Evolutionary conservation across 2,797 vertebrate genomes (phyloP), one percentile per base, ranked within the genome.

Genomic region (Coregonus suidteri): DNA sequence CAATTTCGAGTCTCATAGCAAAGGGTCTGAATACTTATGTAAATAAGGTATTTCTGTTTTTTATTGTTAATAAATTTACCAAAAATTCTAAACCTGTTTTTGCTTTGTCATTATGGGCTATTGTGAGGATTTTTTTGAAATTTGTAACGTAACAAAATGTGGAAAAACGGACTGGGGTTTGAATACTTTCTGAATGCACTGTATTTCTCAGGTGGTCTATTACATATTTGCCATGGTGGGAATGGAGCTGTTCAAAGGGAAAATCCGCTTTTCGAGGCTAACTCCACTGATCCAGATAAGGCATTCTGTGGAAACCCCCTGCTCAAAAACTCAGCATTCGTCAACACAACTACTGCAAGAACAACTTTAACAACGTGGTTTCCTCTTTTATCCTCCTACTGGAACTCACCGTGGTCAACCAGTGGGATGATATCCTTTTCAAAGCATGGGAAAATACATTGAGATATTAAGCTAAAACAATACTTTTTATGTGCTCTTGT

Each of bases 371-470:
- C 13, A 31, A 97, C 74, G 92, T 98, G 0, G 90, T 92, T 0
- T 95, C 96, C 0, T 93, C 97, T 4, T 96, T 97, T 80, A 76
- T 99, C 0, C 92, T 98, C 59, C 92, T 99, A 79, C 80, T 96
- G 89, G 96, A 99, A 89, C 96, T 99, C 78, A 99, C 96, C 0
- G 95, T 98, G 62, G 97, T 99, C 82, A 98, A 99, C 91, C 97
- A 98, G 88, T 98, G 98, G 98, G 96, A 98, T 0, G 90, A 98
- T 99, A 98, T 98, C 97, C 97, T 98, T 94, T 86, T 47, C 30
- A 3, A 62, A 15, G 16, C 34, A 66, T 30, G 6, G 14, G 20
- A 31, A 52, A 13, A 6, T 25, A 71, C 20, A 16, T 51, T 20
- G 7, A 56, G 54, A 25, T 64, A 13, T 64, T 25, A 25, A 64